These are phyloP conservation scores for Chloebia gouldiae DNA, from an alignment of 2,113 vertebrate species.

Conservation along the genomic window DNA sequence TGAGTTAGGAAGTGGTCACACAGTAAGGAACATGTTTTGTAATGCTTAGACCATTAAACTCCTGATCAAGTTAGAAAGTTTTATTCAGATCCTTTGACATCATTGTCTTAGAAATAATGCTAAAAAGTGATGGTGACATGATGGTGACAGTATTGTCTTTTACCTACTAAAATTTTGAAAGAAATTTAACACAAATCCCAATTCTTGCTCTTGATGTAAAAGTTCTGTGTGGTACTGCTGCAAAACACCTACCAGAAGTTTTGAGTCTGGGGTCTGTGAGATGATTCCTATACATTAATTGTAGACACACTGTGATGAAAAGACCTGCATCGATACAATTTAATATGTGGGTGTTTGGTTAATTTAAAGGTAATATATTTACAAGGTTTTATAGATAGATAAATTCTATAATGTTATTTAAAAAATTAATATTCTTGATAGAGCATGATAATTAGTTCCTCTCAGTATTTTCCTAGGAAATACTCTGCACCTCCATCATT, in stretches of 20 bases:
- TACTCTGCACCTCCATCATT: not conserved
- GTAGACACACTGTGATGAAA: not conserved
- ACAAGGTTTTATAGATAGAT: not conserved
- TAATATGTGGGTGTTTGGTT: not conserved
- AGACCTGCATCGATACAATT: not conserved
- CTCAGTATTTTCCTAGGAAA: not conserved
- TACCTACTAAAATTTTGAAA: not conserved
- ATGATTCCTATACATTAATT: not conserved
- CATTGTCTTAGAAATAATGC: not conserved
- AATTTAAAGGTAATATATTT: not conserved
- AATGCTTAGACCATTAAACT: not conserved
- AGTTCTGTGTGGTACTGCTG: not conserved
- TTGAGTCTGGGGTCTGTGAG: not conserved
- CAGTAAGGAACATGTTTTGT: not conserved
- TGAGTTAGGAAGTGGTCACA: not conserved
- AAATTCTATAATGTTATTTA: not conserved
- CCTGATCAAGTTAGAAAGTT: not conserved
- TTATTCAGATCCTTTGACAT: not conserved
- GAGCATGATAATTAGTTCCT: not conserved
- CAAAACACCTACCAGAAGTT: not conserved
- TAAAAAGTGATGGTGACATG: not conserved
- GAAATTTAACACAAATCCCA: not conserved
- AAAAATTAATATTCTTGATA: not conserved
- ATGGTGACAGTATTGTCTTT: fast-evolving
- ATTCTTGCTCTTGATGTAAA: not conserved